Conservation (phyloP, 2,113 vertebrate species). For the Chrysochloris asiatica region DNA sequence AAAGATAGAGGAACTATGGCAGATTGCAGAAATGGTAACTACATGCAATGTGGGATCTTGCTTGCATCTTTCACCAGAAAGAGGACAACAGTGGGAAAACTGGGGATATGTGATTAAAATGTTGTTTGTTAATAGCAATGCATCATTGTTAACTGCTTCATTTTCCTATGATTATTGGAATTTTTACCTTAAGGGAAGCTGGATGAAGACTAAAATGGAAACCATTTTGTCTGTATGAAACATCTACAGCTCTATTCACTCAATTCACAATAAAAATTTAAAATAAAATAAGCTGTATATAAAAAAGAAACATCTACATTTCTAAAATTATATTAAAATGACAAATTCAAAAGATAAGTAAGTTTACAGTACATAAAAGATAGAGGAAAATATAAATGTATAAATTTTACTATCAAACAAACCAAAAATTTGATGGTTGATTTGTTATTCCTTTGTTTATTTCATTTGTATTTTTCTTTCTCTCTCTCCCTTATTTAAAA, state of each 20-base stretch:
- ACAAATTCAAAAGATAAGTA: background rate
- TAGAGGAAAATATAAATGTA: background rate
- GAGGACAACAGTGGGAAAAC: background rate
- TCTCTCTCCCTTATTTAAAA: background rate
- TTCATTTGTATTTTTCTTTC: background rate
- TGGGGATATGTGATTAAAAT: background rate
- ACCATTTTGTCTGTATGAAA: background rate
- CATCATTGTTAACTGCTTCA: background rate
- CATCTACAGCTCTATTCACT: too few relatives aligned
- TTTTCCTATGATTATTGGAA: background rate
- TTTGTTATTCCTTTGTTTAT: background rate
- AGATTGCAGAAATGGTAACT: background rate
- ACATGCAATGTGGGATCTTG: background rate
- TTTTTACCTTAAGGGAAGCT: background rate
- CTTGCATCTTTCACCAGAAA: background rate
- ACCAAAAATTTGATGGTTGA: background rate
- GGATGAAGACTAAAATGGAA: background rate
- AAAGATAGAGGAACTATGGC: background rate
- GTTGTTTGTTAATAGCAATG: background rate
- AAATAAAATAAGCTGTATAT: too few relatives aligned
- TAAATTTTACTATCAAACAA: background rate
- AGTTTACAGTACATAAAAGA: conserved; percentile 4
- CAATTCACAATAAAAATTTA: too few relatives aligned
- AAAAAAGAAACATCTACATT: background rate
- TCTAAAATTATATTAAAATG: background rate